phyloP scores from a whole-genome alignment of 2,113 vertebrate species.

The Semnornis frantzii region DNA sequence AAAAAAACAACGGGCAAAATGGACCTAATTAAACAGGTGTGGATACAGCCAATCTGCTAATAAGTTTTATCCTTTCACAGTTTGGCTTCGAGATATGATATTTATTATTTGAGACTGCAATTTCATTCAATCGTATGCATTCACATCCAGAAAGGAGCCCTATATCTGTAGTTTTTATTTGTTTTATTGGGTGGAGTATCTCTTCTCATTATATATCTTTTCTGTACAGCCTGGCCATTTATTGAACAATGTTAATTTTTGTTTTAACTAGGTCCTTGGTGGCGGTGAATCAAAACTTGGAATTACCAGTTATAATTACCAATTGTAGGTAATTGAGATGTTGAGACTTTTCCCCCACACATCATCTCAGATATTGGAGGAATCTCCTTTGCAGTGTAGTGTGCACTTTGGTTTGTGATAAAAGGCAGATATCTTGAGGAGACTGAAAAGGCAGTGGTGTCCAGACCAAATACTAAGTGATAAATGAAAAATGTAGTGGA shows the following conservation, averaged over 20 bases:
- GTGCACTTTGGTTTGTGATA: neutral
- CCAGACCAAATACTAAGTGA: constrained; percentile 5
- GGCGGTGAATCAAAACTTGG: neutral
- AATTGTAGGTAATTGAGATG: neutral
- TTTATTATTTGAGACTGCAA: neutral
- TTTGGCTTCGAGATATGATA: neutral
- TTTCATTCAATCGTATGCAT: neutral
- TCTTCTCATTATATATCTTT: neutral
- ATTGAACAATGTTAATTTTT: neutral
- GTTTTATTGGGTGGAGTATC: neutral
- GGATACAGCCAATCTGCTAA: neutral
- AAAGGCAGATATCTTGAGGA: neutral
- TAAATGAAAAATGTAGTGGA: neutral
- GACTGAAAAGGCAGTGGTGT: neutral
- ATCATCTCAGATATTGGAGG: neutral
- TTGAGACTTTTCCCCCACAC: neutral
- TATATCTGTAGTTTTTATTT: neutral
- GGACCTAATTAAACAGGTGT: neutral
- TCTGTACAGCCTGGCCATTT: neutral
- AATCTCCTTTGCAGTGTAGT: neutral
- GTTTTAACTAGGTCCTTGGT: neutral
- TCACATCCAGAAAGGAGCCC: neutral
- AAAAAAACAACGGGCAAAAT: neutral
- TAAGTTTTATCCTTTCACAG: neutral
- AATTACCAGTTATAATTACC: neutral